A percentile compares a stretch with the other conserved stretches of the same genome.
Evolutionary conservation across 2,888 invertebrate species (phyloP).

Genomic region (Ptychoptera albimana): DNA sequence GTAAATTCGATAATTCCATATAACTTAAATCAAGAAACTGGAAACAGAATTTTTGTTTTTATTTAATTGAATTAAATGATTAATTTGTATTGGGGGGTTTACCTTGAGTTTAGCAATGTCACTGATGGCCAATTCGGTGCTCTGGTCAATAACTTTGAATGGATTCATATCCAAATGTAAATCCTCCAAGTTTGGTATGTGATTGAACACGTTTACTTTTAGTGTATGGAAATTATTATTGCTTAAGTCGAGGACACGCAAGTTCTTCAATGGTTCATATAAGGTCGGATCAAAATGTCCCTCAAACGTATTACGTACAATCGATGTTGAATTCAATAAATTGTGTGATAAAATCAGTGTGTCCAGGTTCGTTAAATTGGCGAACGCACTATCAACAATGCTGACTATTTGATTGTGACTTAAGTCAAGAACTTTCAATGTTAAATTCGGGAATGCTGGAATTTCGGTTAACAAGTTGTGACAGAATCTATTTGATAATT

Average conservation of each 20-base stretch:
- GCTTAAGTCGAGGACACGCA: constrained; percentile 35
- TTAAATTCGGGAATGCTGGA: constrained; percentile 34
- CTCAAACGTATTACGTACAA: constrained; percentile 50
- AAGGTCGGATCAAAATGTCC: constrained; percentile 25
- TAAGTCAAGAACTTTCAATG: constrained; percentile 38
- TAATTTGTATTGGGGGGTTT: constrained; percentile 1
- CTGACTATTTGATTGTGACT: constrained; percentile 43
- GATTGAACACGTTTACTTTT: constrained; percentile 59
- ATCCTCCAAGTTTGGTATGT: constrained; percentile 46
- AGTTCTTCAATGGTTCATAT: constrained; percentile 18
- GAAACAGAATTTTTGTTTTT: constrained; percentile 1
- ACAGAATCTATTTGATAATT: too few species aligned
- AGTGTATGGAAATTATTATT: constrained; percentile 54
- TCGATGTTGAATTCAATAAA: constrained; percentile 37
- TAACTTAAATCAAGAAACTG: constrained; percentile 53
- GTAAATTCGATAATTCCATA: constrained; percentile 43
- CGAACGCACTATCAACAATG: constrained; percentile 46
- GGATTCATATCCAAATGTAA: constrained; percentile 62
- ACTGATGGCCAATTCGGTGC: constrained; percentile 46
- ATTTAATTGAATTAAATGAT: constrained; percentile 2
- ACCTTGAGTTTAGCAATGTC: constrained; percentile 49
- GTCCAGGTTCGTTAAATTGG: constrained; percentile 40
- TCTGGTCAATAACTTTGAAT: constrained; percentile 45
- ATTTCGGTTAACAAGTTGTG: constrained; percentile 9
- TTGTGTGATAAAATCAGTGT: constrained; percentile 56